Evolutionary conservation across 2,113 vertebrate species (phyloP).

Genomic region (Suricata suricatta): DNA sequence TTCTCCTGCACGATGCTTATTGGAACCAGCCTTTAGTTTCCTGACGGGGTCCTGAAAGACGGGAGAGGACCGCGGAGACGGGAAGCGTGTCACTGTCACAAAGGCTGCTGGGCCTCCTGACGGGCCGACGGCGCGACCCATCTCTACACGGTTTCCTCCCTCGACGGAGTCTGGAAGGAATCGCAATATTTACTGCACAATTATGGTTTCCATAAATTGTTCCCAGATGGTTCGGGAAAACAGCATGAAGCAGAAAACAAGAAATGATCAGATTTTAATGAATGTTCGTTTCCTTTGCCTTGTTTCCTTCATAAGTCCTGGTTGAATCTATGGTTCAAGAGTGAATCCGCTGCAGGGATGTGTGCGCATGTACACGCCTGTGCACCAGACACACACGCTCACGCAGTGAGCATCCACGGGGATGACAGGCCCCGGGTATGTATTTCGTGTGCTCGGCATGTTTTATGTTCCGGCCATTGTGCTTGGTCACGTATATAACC

Average conservation of each 20-base stretch:
- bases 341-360: background rate
- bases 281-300: conserved; percentile 47
- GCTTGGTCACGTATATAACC: accelerated
- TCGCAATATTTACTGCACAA: conserved; percentile 47
- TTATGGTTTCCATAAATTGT: conserved; percentile 56
- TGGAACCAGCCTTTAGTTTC: background rate
- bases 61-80: accelerated
- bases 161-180: conserved; percentile 12
- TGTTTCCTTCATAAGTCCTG: conserved; percentile 35
- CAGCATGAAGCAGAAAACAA: conserved; percentile 37
- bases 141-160: background rate
- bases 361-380: accelerated
- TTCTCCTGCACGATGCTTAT: accelerated
- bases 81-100: accelerated
- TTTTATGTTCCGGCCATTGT: accelerated
- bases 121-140: background rate
- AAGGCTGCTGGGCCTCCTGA: accelerated
- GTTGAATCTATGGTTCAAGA: background rate
- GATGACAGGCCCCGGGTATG: accelerated
- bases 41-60: background rate
- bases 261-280: conserved; percentile 57
- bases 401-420: accelerated
- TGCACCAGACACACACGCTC: accelerated
- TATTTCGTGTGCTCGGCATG: background rate
- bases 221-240: conserved; percentile 62